Percentiles rank a stretch among this genome's conserved stretches.
Evolutionary conservation across 2,113 vertebrate species (phyloP).

Genomic region (Nerophis ophidion): DNA sequence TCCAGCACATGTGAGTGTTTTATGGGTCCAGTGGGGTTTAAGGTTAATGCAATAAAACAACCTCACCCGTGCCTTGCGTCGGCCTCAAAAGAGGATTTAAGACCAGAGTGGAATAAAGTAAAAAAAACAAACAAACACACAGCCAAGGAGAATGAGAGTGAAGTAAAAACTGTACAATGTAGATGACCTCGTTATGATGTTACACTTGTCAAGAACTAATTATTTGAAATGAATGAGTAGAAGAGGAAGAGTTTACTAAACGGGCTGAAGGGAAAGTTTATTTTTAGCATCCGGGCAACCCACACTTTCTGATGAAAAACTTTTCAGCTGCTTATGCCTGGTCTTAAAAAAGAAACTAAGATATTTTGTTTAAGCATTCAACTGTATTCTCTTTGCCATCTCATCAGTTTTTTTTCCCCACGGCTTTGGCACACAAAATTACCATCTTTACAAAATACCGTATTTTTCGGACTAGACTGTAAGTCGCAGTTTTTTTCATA

Average conservation of each 20-base stretch:
- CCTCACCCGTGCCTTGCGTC: slow-evolving; percentile 46
- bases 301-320: slow-evolving; percentile 34
- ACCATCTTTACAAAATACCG: too few relatives aligned
- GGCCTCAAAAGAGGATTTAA: slow-evolving; percentile 44
- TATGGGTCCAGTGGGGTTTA: slow-evolving; percentile 55
- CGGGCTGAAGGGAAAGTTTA: slow-evolving; percentile 14
- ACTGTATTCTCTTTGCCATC: too few relatives aligned
- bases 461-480: too few relatives aligned
- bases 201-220: slow-evolving; percentile 9
- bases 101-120: slow-evolving; percentile 22
- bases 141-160: slow-evolving; percentile 1
- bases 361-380: slow-evolving; percentile 25
- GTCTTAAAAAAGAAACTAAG: slow-evolving; percentile 14
- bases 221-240: slow-evolving; percentile 25
- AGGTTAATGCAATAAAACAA: slow-evolving; percentile 68
- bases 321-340: slow-evolving; percentile 44
- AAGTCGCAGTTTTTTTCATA: too few relatives aligned
- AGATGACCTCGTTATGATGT: slow-evolving; percentile 17
- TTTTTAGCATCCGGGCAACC: slow-evolving; percentile 40
- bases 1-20: slow-evolving; percentile 62
- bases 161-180: slow-evolving; percentile 21
- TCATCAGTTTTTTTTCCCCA: too few relatives aligned
- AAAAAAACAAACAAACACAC: neutral
- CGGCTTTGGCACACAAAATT: too few relatives aligned
- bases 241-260: slow-evolving; percentile 35